Evolutionary conservation across 2,888 invertebrate species (phyloP), one percentile per base, ranked within the genome.

Genomic region (Tromatobia lineatoria): DNA sequence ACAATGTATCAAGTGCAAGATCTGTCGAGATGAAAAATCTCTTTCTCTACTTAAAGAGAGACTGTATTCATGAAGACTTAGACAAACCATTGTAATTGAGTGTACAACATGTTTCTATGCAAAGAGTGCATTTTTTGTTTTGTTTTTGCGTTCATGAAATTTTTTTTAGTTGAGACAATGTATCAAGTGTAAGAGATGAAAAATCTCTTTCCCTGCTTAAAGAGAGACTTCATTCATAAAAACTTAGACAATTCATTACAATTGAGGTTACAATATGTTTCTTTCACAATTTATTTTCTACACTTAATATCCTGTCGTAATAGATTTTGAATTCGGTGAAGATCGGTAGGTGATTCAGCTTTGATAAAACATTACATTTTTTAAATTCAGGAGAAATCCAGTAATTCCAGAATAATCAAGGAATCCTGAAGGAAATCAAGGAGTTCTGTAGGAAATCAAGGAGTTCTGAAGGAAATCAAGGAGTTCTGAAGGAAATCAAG

Each of bases 71-170:
- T 20, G 23, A 57, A 57, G 23, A 25, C 7, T 57, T 25, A 15
- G 25, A 25, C 13, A 25, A 23, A 11, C 18, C 0, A 52, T 8
- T 52, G 20, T 54, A 11, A 18, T 18, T 20, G 20, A 54, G 8
- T 54, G 18, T 20, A 11, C 20, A 8, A 50, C 10, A n/a, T 50
- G 8, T 18, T 50, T 50, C 15, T 20, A 52, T 3, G 8, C 18
- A 4, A 18, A n/a, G n/a, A n/a, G n/a, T n/a, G n/a, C n/a, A n/a
- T n/a, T n/a, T n/a, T n/a, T n/a, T n/a, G n/a, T n/a, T n/a, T n/a
- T n/a, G n/a, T n/a, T n/a, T 81, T 83, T 84, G 54, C 81, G 71
- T 66, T 59, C 25, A 59, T 23, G 45, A 59, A 59, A 73, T 45
- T 73, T 59, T 13, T 45, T n/a, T 45, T 23, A 45, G 15, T 6